These are phyloP conservation scores for Scolopax rusticola DNA, from an alignment of 2,797 vertebrate species.

Conservation along the genomic window DNA sequence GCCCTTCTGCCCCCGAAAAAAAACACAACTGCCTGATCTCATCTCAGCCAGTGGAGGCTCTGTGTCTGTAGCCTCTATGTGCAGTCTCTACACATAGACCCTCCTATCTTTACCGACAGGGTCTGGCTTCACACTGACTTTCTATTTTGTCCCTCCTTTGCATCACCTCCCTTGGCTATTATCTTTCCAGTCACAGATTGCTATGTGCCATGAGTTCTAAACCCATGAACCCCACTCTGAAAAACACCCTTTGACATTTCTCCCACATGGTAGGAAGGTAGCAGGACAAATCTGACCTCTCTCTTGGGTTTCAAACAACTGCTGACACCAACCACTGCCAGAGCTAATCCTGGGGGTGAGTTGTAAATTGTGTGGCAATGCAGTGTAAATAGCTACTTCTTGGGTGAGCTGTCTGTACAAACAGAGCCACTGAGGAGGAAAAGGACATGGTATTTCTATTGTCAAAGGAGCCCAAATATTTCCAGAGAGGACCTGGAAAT, in stretches of 20 bases:
- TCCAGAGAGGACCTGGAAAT: background rate
- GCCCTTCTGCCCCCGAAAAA: background rate
- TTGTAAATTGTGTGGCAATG: background rate
- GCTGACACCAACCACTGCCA: background rate
- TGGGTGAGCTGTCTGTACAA: background rate
- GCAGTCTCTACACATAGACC: rapidly evolving
- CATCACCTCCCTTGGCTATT: background rate
- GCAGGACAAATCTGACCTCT: background rate
- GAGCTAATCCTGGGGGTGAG: background rate
- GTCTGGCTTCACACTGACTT: background rate
- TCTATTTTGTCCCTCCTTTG: background rate
- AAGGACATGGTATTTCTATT: background rate
- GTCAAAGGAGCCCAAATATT: background rate
- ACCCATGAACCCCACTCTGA: background rate
- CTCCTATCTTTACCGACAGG: too few species aligned
- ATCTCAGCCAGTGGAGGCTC: background rate
- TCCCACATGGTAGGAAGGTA: background rate
- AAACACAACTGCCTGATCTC: background rate
- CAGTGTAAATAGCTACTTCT: background rate
- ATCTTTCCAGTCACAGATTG: background rate
- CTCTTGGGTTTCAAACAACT: background rate
- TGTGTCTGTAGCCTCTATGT: background rate
- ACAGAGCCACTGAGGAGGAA: background rate
- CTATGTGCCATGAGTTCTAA: background rate
- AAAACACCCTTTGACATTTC: background rate